phyloP scores from a whole-genome alignment of 1,140 invertebrate species.

The Drosophila prosaltans region DNA sequence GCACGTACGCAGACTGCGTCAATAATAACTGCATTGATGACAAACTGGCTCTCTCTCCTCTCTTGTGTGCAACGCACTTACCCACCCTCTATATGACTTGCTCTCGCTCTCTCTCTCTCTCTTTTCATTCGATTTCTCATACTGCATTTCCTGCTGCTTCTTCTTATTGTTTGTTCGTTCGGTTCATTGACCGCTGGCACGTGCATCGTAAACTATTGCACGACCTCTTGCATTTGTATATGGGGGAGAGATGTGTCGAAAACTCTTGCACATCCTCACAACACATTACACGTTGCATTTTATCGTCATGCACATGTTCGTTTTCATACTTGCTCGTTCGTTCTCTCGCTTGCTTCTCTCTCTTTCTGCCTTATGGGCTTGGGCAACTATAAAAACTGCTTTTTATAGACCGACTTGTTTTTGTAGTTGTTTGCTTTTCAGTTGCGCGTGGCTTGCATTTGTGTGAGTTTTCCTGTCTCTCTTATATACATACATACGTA shows the following conservation, averaged over 20 bases:
- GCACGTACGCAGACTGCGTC: constrained; percentile 66
- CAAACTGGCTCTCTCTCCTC: constrained; percentile 23
- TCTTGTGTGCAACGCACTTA: not conserved
- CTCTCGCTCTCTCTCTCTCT: constrained; percentile 12
- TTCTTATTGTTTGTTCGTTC: constrained; percentile 2
- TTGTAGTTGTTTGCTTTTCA: constrained; percentile 61
- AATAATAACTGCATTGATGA: constrained; percentile 76
- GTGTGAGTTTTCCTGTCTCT: constrained; percentile 25
- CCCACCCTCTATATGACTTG: not conserved
- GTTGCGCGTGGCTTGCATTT: constrained; percentile 64
- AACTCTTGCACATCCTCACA: constrained; percentile 60
- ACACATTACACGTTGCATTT: constrained; percentile 66
- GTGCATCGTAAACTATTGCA: constrained; percentile 72
- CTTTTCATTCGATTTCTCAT: not conserved
- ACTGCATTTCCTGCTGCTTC: constrained; percentile 19
- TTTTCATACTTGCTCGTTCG: constrained; percentile 24
- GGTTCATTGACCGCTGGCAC: constrained; percentile 78
- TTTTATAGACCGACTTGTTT: constrained; percentile 58
- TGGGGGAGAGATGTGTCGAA: constrained; percentile 46
- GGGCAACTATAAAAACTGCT: constrained; percentile 52
- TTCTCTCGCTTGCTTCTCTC: constrained; percentile 9
- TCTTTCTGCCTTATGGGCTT: constrained; percentile 18
- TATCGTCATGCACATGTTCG: constrained; percentile 72
- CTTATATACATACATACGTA: not conserved
- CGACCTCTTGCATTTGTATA: constrained; percentile 52